A percentile compares a stretch with the other conserved stretches of the same genome.
phyloP scores from a whole-genome alignment of 2,113 vertebrate genomes.

The Chaetura pelagica region DNA sequence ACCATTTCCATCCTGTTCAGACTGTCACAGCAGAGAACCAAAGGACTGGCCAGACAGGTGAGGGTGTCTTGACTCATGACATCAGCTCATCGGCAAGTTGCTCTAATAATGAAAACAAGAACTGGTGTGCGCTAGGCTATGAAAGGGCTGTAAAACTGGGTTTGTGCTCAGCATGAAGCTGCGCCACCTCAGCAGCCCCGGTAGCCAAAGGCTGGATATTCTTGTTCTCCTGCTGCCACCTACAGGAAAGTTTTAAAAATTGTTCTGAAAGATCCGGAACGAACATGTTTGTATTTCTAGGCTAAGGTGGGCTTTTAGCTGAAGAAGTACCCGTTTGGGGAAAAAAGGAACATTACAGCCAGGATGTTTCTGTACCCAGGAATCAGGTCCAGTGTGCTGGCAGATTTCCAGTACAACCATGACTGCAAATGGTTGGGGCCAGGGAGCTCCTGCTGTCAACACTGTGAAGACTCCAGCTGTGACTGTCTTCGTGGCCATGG shows the following conservation, averaged over 20 bases:
- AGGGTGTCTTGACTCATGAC: not conserved
- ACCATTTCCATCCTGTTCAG: not conserved
- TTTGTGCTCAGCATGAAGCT: not conserved
- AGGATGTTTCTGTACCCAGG: not conserved
- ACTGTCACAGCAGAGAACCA: not conserved
- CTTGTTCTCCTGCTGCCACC: conserved; percentile 69
- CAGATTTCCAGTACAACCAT: not conserved
- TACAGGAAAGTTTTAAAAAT: conserved; percentile 35
- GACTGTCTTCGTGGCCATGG: not conserved
- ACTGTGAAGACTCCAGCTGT: not conserved
- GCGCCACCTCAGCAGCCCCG: rapidly evolving
- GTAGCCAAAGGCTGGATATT: not conserved
- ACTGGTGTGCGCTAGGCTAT: not conserved
- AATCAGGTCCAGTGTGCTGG: not conserved
- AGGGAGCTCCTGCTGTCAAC: not conserved
- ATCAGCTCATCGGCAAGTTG: not conserved
- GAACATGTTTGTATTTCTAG: not conserved
- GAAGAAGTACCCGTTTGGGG: not conserved
- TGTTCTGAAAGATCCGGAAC: not conserved
- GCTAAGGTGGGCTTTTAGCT: not conserved
- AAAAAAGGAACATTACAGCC: not conserved
- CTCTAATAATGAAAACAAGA: not conserved
- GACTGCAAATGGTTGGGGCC: not conserved
- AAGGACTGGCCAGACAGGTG: not conserved
- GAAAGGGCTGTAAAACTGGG: not conserved